Conservation (phyloP, 2,797 vertebrate species). For the Chelon auratus region DNA sequence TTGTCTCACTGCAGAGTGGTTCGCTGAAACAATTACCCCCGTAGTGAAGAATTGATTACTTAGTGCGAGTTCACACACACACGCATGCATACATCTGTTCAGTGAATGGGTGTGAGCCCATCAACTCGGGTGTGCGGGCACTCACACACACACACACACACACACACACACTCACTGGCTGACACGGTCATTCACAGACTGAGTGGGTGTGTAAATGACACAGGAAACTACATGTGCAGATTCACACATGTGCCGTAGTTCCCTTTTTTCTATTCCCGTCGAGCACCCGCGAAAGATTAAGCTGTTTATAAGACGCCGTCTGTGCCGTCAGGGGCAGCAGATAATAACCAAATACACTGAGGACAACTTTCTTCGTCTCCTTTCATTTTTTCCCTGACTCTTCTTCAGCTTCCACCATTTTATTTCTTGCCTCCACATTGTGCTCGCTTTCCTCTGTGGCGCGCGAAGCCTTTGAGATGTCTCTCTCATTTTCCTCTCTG, state of each 20-base stretch:
- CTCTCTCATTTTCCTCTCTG: conserved; percentile 48
- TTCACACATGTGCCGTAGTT: not conserved
- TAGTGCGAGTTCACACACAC: not conserved
- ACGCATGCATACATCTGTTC: conserved; percentile 2
- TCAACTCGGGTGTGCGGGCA: conserved; percentile 5
- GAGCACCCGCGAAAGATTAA: conserved; percentile 17
- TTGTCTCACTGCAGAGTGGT: conserved; percentile 26
- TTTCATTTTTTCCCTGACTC: not conserved
- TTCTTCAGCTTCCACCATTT: conserved; percentile 11
- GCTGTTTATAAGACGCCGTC: not conserved
- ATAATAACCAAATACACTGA: conserved; percentile 24
- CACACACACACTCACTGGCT: not conserved
- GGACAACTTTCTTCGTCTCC: conserved; percentile 14
- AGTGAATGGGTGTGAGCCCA: not conserved
- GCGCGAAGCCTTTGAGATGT: conserved; percentile 46
- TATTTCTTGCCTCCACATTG: not conserved
- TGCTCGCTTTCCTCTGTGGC: conserved; percentile 1
- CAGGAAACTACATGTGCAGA: not conserved
- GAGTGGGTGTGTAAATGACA: not conserved
- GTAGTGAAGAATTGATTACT: conserved; percentile 29
- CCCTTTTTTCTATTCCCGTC: not conserved
- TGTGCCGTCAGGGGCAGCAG: conserved; percentile 14
- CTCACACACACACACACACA: not conserved
- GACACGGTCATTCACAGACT: not conserved
- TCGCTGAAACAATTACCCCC: conserved; percentile 31